Evolutionary conservation across 1,140 invertebrate genomes (phyloP).

Genomic region (Tetragnatha versicolor): DNA sequence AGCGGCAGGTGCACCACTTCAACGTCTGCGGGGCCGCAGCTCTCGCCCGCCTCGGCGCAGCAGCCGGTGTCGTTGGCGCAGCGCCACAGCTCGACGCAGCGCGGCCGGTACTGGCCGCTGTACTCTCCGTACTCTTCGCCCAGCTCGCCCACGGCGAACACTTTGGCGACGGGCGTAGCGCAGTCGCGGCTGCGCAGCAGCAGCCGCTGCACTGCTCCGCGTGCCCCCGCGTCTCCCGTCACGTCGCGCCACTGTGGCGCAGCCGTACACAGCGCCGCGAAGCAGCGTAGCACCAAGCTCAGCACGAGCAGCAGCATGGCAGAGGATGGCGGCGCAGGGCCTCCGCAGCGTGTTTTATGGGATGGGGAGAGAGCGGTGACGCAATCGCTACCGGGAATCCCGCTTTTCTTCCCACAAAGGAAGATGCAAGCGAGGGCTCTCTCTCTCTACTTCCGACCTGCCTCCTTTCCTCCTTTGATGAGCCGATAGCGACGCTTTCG

Average conservation of each 20-base stretch:
- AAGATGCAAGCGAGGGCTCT: background rate
- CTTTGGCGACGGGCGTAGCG: constrained; percentile 20
- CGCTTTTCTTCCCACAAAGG: constrained; percentile 21
- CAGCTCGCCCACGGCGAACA: constrained; percentile 6
- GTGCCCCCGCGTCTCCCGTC: background rate
- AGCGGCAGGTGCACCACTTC: constrained; percentile 29
- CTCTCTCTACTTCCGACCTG: background rate
- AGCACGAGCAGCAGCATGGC: background rate
- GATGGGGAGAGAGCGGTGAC: background rate
- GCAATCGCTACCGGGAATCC: constrained; percentile 26
- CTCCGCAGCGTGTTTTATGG: no score
- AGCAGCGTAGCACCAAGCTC: background rate
- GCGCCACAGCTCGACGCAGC: constrained; percentile 24
- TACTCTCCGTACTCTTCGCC: background rate
- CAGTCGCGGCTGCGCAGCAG: constrained; percentile 2
- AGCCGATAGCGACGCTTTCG: background rate
- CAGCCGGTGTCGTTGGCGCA: constrained; percentile 44
- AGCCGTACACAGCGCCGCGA: background rate
- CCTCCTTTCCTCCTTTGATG: background rate
- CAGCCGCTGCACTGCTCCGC: background rate
- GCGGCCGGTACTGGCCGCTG: constrained; percentile 22
- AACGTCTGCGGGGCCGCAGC: background rate
- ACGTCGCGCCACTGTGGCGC: background rate
- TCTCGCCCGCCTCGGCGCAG: background rate
- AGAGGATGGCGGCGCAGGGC: background rate